Conservation (phyloP, 1,140 invertebrate species). For the Drosophila bocqueti region DNA sequence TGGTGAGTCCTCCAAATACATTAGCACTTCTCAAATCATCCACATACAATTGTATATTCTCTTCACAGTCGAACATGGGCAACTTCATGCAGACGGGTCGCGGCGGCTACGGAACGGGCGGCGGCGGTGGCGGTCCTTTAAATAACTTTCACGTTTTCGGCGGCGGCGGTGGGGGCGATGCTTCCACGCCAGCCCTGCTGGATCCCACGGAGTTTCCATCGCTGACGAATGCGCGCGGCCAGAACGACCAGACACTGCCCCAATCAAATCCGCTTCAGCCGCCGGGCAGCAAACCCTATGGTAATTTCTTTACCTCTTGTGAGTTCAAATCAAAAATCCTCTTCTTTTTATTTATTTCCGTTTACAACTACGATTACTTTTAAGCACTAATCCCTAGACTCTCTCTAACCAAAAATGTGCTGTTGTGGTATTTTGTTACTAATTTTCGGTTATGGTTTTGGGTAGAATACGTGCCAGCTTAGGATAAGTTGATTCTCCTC, state of each 20-base stretch:
- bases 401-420: constrained; percentile 22
- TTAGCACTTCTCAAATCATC: not conserved
- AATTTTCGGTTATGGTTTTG: constrained; percentile 29
- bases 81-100: constrained; percentile 85
- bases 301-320: constrained; percentile 87
- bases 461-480: not conserved
- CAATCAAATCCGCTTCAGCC: constrained; percentile 92
- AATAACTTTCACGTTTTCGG: constrained; percentile 92
- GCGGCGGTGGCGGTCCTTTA: constrained; percentile 85
- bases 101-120: constrained; percentile 89
- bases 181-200: constrained; percentile 92
- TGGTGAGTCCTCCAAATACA: constrained; percentile 56
- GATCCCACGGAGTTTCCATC: constrained; percentile 96
- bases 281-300: constrained; percentile 95
- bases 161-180: constrained; percentile 86
- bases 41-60: constrained; percentile 3
- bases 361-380: constrained; percentile 51
- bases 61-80: constrained; percentile 81
- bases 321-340: constrained; percentile 84
- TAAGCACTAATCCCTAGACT: constrained; percentile 26
- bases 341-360: constrained; percentile 70
- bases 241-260: constrained; percentile 90
- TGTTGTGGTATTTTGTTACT: constrained; percentile 35
- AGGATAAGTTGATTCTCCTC: not conserved
- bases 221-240: constrained; percentile 91